phyloP scores from a whole-genome alignment of 2,113 vertebrate genomes.

The Epinephelus lanceolatus region DNA sequence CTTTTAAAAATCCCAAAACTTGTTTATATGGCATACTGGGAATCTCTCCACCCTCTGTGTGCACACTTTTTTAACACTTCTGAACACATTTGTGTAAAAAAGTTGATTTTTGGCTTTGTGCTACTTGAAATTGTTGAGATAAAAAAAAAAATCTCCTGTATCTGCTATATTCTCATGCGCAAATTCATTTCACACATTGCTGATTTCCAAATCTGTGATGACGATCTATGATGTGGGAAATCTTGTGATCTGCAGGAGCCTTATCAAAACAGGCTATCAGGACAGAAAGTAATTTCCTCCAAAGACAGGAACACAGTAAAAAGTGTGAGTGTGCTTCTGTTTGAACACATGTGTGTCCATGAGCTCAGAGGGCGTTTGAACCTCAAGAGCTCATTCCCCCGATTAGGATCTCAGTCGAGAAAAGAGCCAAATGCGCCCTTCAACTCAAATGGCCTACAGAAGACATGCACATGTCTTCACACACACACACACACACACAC shows the following conservation, averaged over 20 bases:
- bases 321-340: slow-evolving; percentile 16
- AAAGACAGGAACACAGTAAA: neutral
- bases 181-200: slow-evolving; percentile 26
- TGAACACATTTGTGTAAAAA: neutral
- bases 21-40: neutral
- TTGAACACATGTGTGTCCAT: neutral
- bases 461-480: neutral
- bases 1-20: slow-evolving; percentile 25
- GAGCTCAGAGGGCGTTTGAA: slow-evolving; percentile 36
- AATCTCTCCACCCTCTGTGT: slow-evolving; percentile 17
- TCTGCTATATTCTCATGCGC: slow-evolving; percentile 1
- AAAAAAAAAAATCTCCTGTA: neutral
- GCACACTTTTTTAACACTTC: neutral
- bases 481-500: slow-evolving; percentile 7
- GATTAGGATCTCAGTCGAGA: slow-evolving; percentile 58
- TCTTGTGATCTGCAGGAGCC: slow-evolving; percentile 33
- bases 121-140: neutral
- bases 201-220: neutral
- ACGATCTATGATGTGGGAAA: slow-evolving; percentile 25
- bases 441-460: slow-evolving; percentile 28
- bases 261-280: slow-evolving; percentile 10
- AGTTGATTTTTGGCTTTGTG: neutral
- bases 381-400: slow-evolving; percentile 45
- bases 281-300: slow-evolving; percentile 27
- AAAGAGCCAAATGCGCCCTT: slow-evolving; percentile 35